Conservation (phyloP, 2,113 vertebrate genomes). For the Poeciliopsis turrubarensis region DNA sequence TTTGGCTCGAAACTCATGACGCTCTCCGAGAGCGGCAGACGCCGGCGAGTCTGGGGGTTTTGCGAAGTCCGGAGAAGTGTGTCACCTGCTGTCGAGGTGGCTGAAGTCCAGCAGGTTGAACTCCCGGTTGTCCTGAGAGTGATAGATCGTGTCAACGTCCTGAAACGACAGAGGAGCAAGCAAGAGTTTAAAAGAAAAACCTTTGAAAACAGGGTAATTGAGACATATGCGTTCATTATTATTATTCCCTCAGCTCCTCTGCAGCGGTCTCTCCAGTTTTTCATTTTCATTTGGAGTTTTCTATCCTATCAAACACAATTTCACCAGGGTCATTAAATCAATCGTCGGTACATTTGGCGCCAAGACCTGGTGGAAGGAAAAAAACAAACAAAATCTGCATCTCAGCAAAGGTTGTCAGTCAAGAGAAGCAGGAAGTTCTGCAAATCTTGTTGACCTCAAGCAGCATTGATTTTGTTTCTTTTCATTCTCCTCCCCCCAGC, state of each 20-base stretch:
- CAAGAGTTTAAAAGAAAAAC: background rate
- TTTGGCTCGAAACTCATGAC: conserved; percentile 10
- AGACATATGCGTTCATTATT: too few species aligned
- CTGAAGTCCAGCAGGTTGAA: conserved; percentile 91
- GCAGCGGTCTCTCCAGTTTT: background rate
- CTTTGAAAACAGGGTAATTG: too few species aligned
- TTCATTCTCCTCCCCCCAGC: too few species aligned
- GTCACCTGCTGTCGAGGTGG: conserved; percentile 90
- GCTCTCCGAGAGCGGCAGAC: background rate
- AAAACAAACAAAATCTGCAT: background rate
- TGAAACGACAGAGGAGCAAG: conserved; percentile 53
- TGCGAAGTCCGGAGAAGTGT: conserved; percentile 28
- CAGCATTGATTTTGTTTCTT: too few species aligned
- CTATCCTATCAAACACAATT: background rate
- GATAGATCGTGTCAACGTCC: conserved; percentile 96
- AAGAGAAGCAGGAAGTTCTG: background rate
- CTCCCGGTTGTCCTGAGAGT: conserved; percentile 91
- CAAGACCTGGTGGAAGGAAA: background rate
- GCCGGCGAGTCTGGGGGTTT: background rate
- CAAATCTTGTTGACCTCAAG: background rate
- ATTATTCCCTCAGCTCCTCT: background rate
- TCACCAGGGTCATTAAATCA: background rate
- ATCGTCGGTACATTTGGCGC: background rate
- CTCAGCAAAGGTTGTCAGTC: background rate
- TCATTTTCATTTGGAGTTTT: background rate